These are phyloP conservation scores for Neocloeon triangulifer DNA, from an alignment of 1,140 invertebrate species.

Conservation along the genomic window DNA sequence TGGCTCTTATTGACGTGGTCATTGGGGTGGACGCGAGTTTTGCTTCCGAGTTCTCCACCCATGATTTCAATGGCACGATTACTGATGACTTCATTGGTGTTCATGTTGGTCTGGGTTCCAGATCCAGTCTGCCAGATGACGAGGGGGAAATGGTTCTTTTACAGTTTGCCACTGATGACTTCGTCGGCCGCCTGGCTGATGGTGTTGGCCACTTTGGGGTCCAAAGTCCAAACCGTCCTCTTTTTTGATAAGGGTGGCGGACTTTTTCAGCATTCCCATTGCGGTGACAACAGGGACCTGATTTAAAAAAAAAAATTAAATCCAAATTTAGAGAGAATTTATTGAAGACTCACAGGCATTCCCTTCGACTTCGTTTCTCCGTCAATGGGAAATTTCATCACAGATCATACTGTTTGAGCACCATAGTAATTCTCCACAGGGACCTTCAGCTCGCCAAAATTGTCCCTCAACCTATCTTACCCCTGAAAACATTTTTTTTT, in stretches of 20 bases:
- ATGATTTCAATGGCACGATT: constrained; percentile 92
- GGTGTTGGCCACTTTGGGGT: constrained; percentile 65
- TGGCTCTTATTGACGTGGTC: constrained; percentile 99
- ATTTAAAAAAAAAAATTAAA: too few relatives aligned
- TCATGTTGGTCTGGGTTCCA: constrained; percentile 99
- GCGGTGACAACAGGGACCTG: constrained; percentile 76
- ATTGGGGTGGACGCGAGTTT: constrained; percentile 92
- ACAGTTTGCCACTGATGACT: constrained; percentile 82
- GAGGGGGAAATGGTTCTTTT: constrained; percentile 88
- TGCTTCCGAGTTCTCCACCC: constrained; percentile 80
- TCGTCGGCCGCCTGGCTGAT: too few relatives aligned
- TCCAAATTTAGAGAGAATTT: constrained; percentile 2
- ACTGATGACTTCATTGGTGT: constrained; percentile 89
- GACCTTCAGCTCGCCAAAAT: constrained; percentile 86
- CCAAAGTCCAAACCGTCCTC: constrained; percentile 81
- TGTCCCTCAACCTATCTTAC: constrained; percentile 54
- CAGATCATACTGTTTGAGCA: constrained; percentile 83
- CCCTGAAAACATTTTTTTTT: too few relatives aligned
- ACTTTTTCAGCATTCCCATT: constrained; percentile 94
- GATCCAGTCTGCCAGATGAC: constrained; percentile 99
- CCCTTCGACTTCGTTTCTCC: constrained; percentile 66
- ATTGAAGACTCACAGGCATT: constrained; percentile 59
- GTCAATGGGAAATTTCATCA: constrained; percentile 96
- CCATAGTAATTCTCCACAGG: constrained; percentile 90
- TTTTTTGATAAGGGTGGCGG: constrained; percentile 86